phyloP scores from a whole-genome alignment of 2,113 vertebrate genomes.

The Ammodytes marinus region DNA sequence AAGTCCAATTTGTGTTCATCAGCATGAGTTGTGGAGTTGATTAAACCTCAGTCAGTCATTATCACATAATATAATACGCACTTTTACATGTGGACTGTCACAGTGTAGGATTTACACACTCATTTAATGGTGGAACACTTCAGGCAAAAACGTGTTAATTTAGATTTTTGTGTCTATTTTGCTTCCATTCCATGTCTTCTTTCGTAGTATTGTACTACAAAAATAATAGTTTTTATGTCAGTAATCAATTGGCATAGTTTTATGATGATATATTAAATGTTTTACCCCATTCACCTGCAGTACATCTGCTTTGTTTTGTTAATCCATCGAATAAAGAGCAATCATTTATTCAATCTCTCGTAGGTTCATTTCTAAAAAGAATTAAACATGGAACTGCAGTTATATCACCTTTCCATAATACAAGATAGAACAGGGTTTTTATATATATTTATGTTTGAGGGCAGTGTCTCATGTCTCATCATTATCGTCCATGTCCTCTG shows the following conservation, averaged over 20 bases:
- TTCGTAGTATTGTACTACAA: too few species aligned
- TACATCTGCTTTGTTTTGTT: background rate
- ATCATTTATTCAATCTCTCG: too few species aligned
- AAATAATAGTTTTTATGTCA: too few species aligned
- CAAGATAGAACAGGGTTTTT: slow-evolving; percentile 12
- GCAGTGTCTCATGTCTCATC: slow-evolving; percentile 10
- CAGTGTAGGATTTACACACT: background rate
- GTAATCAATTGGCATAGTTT: too few species aligned
- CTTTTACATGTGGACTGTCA: background rate
- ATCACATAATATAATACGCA: slow-evolving; percentile 22
- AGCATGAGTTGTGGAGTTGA: slow-evolving; percentile 19
- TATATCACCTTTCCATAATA: background rate
- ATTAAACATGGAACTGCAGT: background rate
- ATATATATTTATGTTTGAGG: slow-evolving; percentile 6
- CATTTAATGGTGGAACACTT: too few species aligned
- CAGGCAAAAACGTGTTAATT: too few species aligned
- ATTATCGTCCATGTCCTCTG: slow-evolving; percentile 31
- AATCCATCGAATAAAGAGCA: background rate
- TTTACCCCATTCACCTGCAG: too few species aligned
- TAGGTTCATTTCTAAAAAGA: too few species aligned
- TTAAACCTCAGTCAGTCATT: slow-evolving; percentile 34
- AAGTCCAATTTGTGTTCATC: slow-evolving; percentile 11
- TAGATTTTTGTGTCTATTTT: background rate
- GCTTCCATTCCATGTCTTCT: too few species aligned
- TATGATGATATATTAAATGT: too few species aligned